Percentiles rank a stretch among this genome's conserved stretches.
Conservation (phyloP, 2,888 invertebrate species). For the Adelphocoris suturalis region DNA sequence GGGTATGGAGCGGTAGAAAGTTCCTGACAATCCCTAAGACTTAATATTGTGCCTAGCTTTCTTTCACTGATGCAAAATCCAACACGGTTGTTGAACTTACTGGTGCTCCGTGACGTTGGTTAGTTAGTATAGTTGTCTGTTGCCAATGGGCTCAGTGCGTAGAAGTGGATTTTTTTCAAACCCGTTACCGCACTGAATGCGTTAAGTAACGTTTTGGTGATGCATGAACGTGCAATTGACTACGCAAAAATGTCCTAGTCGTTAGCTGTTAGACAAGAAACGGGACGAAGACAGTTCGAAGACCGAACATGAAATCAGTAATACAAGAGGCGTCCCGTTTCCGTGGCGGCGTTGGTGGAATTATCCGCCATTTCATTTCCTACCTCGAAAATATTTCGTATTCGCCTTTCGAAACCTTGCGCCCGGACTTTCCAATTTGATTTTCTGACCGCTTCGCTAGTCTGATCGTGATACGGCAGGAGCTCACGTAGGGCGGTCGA, state of each 20-base stretch:
- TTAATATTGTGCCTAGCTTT: no score
- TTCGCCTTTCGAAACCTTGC: slow-evolving; percentile 33
- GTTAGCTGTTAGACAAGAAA: background rate
- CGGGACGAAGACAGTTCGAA: background rate
- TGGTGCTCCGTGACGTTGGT: no score
- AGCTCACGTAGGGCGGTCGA: background rate
- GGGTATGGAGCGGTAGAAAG: no score
- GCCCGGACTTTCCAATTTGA: slow-evolving; percentile 44
- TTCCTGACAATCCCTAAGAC: no score
- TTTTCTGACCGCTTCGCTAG: slow-evolving; percentile 21
- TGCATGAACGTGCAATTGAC: no score
- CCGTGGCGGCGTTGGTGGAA: background rate
- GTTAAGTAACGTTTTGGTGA: no score
- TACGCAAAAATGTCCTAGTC: background rate
- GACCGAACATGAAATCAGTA: slow-evolving; percentile 33
- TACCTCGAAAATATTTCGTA: slow-evolving; percentile 46
- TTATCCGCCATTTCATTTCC: slow-evolving; percentile 48
- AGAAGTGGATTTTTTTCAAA: no score
- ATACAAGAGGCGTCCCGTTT: slow-evolving; percentile 9
- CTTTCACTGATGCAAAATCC: no score
- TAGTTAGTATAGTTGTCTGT: no score
- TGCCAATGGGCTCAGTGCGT: no score
- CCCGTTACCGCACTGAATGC: no score
- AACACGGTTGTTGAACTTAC: no score
- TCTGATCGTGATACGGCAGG: background rate